Conservation (phyloP, 2,113 vertebrate species). For the Pedetes capensis region DNA sequence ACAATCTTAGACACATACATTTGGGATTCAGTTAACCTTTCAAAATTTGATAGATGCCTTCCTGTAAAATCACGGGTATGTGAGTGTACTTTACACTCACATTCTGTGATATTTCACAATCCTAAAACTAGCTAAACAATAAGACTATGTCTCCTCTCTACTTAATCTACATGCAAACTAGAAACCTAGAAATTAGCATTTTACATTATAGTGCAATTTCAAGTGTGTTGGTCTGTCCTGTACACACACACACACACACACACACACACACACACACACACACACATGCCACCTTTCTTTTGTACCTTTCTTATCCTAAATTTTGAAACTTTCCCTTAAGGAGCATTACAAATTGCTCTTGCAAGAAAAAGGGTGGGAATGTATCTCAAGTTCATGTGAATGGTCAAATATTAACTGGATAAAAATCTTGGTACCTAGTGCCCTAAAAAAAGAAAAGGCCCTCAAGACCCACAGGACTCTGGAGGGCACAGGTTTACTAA, state of each 20-base stretch:
- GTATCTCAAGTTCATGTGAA: background rate
- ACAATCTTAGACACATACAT: background rate
- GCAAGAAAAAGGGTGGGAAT: no score
- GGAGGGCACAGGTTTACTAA: background rate
- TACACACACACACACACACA: no score
- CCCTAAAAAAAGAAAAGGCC: background rate
- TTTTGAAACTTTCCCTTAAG: background rate
- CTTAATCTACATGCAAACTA: background rate
- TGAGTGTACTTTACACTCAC: background rate
- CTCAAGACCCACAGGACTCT: background rate
- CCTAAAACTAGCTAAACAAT: background rate
- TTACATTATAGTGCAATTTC: background rate
- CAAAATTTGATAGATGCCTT: background rate
- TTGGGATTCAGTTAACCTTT: slow-evolving; percentile 11
- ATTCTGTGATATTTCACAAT: background rate
- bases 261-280: no score
- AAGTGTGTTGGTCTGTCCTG: background rate
- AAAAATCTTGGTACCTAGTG: background rate
- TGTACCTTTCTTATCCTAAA: background rate
- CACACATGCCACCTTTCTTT: no score
- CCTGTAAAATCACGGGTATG: background rate
- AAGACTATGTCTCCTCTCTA: background rate
- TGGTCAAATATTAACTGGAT: background rate
- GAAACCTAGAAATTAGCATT: background rate
- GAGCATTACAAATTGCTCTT: background rate